phyloP scores from a whole-genome alignment of 2,888 invertebrate species.

The Noctua janthina region DNA sequence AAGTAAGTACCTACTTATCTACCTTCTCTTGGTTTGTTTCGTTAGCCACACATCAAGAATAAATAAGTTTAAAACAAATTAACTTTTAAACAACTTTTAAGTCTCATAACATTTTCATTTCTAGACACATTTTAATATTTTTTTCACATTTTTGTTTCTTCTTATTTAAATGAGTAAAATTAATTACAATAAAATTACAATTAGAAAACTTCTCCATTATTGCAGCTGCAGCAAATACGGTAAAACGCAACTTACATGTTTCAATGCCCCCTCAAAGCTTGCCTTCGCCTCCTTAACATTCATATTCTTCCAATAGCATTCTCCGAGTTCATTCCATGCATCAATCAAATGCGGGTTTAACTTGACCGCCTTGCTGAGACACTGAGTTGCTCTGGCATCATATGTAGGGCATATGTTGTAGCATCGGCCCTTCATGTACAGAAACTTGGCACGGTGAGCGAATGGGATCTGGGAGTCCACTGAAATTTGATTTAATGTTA shows the following conservation, averaged over 20 bases:
- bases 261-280: slow-evolving; percentile 95
- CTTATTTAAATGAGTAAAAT: no score
- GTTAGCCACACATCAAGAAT: no score
- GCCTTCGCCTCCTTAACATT: slow-evolving; percentile 95
- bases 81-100: no score
- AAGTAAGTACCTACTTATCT: no score
- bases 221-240: background rate
- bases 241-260: slow-evolving; percentile 89
- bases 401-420: slow-evolving; percentile 93
- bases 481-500: slow-evolving; percentile 50
- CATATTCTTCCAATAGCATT: slow-evolving; percentile 96
- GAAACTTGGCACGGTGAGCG: slow-evolving; percentile 89
- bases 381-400: slow-evolving; percentile 93
- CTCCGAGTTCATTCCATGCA: slow-evolving; percentile 97
- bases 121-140: no score
- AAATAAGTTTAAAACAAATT: no score
- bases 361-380: slow-evolving; percentile 95
- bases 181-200: background rate
- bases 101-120: no score
- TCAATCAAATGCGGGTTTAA: slow-evolving; percentile 94
- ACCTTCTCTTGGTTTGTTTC: no score
- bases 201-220: background rate
- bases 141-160: no score
- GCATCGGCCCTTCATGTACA: slow-evolving; percentile 93
- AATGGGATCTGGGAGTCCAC: slow-evolving; percentile 80